Evolutionary conservation across 2,797 vertebrate genomes (phyloP).

Genomic region (Sorex maritimensis): DNA sequence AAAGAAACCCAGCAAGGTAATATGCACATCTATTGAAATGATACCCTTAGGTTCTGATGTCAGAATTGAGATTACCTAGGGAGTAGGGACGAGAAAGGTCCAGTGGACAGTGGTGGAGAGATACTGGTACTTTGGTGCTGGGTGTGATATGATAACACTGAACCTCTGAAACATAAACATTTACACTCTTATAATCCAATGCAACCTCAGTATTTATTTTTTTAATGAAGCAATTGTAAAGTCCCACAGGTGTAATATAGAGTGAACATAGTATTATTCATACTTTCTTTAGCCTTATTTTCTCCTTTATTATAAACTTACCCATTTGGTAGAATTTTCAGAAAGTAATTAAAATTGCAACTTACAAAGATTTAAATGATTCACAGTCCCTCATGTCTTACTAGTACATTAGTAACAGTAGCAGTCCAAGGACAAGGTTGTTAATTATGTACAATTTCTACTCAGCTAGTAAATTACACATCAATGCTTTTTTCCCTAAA

Average conservation of each 20-base stretch:
- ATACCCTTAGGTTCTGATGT: too few relatives aligned
- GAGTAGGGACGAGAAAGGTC: too few relatives aligned
- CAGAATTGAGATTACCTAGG: too few relatives aligned
- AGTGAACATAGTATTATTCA: slow-evolving; percentile 58
- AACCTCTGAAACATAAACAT: too few relatives aligned
- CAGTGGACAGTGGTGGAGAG: too few relatives aligned
- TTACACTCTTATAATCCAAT: too few relatives aligned
- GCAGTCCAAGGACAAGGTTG: slow-evolving; percentile 42
- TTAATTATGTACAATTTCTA: slow-evolving; percentile 55
- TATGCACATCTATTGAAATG: too few relatives aligned
- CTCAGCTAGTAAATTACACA: slow-evolving; percentile 47
- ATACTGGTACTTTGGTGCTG: too few relatives aligned
- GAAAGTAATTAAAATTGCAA: slow-evolving; percentile 73
- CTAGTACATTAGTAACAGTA: slow-evolving; percentile 59
- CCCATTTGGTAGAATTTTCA: slow-evolving; percentile 60
- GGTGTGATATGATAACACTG: too few relatives aligned
- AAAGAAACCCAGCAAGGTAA: too few relatives aligned
- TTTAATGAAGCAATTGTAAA: slow-evolving; percentile 24
- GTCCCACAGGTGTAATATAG: neutral
- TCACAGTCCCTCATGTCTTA: slow-evolving; percentile 64
- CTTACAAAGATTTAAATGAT: slow-evolving; percentile 72
- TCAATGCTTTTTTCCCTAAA: neutral
- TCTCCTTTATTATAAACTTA: slow-evolving; percentile 64
- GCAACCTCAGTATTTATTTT: neutral
- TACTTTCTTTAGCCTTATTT: slow-evolving; percentile 58